Base-by-base conservation (phyloP, 2,113 vertebrate genomes). In the Anhinga anhinga region DNA sequence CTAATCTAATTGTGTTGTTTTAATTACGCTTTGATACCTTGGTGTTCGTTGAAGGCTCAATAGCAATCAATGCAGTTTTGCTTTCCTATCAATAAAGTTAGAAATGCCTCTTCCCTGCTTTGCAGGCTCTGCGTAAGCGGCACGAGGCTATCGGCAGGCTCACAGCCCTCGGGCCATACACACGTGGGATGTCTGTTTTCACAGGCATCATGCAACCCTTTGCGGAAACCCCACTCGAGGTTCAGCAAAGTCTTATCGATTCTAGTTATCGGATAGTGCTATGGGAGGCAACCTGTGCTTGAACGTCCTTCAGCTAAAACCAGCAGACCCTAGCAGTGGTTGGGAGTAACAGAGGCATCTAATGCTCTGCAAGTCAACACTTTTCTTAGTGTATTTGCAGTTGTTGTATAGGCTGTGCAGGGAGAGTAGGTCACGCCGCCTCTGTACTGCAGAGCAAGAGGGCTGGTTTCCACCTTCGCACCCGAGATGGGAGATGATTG, bases 11-110 rank as follows among this genome's bases (percentile, higher is more conserved):
- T 87, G 83, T 93, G 89, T 78, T 84, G 63, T 53, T 96, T 92
- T 94, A 96, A 95, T 97, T 97, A 93, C 36, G 30, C 93, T 93
- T 82, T 79, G 74, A 95, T 95, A 94, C 86, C 91, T 91, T 59
- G 80, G 66, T 88, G 90, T 79, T 97, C 8, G 9, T 87, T 38
- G 59, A 38, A 92, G 71, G 81, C 93, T 97, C 90, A 19, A 77
- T 96, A 89, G 69, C 71, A 82, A 93, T 95, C 81, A 8, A 80
- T 94, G 79, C 20, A 11, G 49, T 30, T 96, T 95, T 87, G 76
- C 77, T 92, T 97, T 79, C 93, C 77, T 85, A 70, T 97, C 93
- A 89, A 62, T 88, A 77, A 71, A 78, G 85, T 53, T 38, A 14
- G 38, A 56, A 95, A 82, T 7, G 21, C 29, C 34, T 88, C 55